Conservation (phyloP, 37 sponge, comb jelly and placozoan species). For the Hexactinellida sp. region DNA sequence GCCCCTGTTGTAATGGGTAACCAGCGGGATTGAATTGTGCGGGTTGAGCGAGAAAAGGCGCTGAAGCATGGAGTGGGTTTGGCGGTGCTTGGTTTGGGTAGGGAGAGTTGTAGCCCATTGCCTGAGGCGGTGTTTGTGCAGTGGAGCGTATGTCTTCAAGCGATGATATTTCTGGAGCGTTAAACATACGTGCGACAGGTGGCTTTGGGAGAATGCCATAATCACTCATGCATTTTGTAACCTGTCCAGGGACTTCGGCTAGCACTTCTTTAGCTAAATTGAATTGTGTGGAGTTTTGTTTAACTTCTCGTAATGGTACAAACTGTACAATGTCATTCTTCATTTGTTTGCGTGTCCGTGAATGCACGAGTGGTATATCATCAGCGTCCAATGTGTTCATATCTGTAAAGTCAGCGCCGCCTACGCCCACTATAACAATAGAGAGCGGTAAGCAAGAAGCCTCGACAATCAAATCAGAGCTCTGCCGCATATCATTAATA, state of each 20-base stretch:
- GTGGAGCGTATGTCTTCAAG: background rate
- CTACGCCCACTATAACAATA: conserved; percentile 87
- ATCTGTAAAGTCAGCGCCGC: conserved; percentile 70
- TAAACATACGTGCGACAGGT: background rate
- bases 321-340: background rate
- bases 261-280: background rate
- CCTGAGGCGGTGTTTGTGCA: background rate
- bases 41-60: background rate
- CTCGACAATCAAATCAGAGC: conserved; percentile 59
- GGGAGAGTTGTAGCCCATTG: background rate
- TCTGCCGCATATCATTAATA: conserved; percentile 65
- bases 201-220: background rate
- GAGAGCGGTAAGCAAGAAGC: conserved; percentile 69
- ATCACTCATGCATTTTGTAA: background rate
- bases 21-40: background rate
- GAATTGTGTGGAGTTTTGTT: background rate
- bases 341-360: background rate
- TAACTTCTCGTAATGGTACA: conserved; percentile 11
- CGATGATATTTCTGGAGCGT: background rate
- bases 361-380: background rate
- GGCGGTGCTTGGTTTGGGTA: background rate
- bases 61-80: background rate
- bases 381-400: conserved; percentile 31
- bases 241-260: background rate
- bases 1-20: background rate